Percentiles rank a stretch among this genome's conserved stretches.
Evolutionary conservation across 2,113 vertebrate genomes (phyloP).

Genomic region (Chunga burmeisteri): DNA sequence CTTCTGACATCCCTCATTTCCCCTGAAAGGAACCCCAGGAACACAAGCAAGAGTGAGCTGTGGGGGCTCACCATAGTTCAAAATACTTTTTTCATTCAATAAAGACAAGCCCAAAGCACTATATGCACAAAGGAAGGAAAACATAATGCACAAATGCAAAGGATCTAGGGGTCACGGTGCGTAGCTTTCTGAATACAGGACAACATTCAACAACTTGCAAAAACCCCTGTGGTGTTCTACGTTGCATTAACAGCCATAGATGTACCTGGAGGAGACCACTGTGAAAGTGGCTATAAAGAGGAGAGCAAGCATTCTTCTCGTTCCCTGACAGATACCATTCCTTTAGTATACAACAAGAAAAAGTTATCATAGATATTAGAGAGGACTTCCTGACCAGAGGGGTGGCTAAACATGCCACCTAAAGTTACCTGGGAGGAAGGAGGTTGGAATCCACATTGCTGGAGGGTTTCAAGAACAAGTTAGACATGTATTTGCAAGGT

Average conservation of each 20-base stretch:
- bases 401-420: not conserved
- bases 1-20: not conserved
- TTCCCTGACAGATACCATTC: not conserved
- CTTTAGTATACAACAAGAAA: not conserved
- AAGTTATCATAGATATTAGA: not conserved
- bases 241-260: not conserved
- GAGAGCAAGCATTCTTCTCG: not conserved
- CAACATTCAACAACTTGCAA: not conserved
- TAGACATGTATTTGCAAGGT: not conserved
- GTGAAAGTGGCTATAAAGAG: not conserved
- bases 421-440: not conserved
- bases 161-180: not conserved
- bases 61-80: not conserved
- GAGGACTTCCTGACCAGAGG: not conserved
- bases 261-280: not conserved
- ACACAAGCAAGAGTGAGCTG: not conserved
- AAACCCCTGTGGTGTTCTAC: not conserved
- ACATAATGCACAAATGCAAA: rapidly evolving
- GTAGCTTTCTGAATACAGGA: not conserved
- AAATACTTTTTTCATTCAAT: not conserved
- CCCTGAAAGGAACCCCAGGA: not conserved
- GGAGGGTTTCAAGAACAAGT: not conserved
- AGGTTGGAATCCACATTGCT: not conserved
- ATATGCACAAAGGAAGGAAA: not conserved
- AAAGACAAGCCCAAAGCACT: not conserved